Percentiles rank a stretch among this genome's conserved stretches.
phyloP scores from a whole-genome alignment of 2,113 vertebrate genomes.

The Nansenia antarctica region DNA sequence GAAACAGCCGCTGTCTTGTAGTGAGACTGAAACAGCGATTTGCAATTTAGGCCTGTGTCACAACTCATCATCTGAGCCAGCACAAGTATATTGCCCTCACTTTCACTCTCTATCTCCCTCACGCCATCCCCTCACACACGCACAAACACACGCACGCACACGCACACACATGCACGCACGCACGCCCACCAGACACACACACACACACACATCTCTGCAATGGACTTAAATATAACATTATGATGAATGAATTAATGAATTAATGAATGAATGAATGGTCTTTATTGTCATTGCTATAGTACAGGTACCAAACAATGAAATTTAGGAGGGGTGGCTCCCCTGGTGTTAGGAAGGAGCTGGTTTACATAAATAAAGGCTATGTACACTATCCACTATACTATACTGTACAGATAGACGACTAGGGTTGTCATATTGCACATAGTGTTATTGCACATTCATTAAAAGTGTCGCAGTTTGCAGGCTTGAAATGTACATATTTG shows the following conservation, averaged over 20 bases:
- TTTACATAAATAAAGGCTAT: too few species aligned
- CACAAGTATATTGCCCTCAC: conserved; percentile 60
- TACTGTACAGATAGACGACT: too few species aligned
- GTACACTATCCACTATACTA: too few species aligned
- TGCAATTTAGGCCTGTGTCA: conserved; percentile 73
- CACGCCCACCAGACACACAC: background rate
- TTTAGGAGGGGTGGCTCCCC: too few species aligned
- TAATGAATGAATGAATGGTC: background rate
- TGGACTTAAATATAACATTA: background rate
- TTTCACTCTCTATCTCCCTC: conserved; percentile 60
- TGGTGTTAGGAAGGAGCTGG: too few species aligned
- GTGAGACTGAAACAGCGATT: conserved; percentile 73
- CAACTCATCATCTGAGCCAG: conserved; percentile 66
- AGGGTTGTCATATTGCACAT: too few species aligned
- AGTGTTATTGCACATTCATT: too few species aligned
- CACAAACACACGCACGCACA: conserved; percentile 11
- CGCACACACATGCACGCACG: conserved; percentile 11
- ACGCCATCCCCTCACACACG: conserved; percentile 30
- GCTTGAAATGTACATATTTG: too few species aligned
- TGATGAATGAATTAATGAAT: too few species aligned
- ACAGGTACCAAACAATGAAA: too few species aligned
- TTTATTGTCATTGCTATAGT: background rate
- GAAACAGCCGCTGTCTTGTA: conserved; percentile 56
- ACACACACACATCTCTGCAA: background rate
- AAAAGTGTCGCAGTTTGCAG: too few species aligned